Evolutionary conservation across 2,797 vertebrate species (phyloP).

Genomic region (Typhlichthys subterraneus): DNA sequence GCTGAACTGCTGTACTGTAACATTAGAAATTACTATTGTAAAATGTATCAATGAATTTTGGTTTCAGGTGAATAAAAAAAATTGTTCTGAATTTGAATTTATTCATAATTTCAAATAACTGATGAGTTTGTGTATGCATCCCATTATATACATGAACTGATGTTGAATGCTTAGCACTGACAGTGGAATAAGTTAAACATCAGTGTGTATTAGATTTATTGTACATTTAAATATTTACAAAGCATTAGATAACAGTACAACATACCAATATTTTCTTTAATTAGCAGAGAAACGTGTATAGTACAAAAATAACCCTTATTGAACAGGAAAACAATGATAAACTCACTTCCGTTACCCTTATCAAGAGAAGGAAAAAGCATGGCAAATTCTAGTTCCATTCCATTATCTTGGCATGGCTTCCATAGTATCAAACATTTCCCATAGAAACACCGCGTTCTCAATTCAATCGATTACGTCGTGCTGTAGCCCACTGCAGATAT

Average conservation of each 20-base stretch:
- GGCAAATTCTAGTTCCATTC: slow-evolving; percentile 7
- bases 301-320: slow-evolving; percentile 14
- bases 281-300: slow-evolving; percentile 6
- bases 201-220: slow-evolving; percentile 59
- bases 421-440: too few relatives aligned
- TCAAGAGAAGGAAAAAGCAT: slow-evolving; percentile 9
- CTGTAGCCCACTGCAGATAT: slow-evolving; percentile 11
- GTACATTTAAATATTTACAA: slow-evolving; percentile 75
- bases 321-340: slow-evolving; percentile 11
- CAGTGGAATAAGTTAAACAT: too few relatives aligned
- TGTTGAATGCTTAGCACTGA: too few relatives aligned
- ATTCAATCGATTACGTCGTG: not conserved
- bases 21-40: slow-evolving; percentile 73
- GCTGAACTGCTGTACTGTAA: slow-evolving; percentile 69
- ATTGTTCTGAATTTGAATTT: not conserved
- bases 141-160: too few relatives aligned
- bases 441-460: not conserved
- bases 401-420: too few relatives aligned
- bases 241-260: slow-evolving; percentile 40
- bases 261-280: slow-evolving; percentile 18
- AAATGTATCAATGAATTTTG: slow-evolving; percentile 69
- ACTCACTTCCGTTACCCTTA: not conserved
- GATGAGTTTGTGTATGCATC: too few relatives aligned
- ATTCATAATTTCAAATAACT: too few relatives aligned
- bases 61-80: slow-evolving; percentile 77